phyloP scores from a whole-genome alignment of 2,113 vertebrate genomes.

The Chitala chitala region DNA sequence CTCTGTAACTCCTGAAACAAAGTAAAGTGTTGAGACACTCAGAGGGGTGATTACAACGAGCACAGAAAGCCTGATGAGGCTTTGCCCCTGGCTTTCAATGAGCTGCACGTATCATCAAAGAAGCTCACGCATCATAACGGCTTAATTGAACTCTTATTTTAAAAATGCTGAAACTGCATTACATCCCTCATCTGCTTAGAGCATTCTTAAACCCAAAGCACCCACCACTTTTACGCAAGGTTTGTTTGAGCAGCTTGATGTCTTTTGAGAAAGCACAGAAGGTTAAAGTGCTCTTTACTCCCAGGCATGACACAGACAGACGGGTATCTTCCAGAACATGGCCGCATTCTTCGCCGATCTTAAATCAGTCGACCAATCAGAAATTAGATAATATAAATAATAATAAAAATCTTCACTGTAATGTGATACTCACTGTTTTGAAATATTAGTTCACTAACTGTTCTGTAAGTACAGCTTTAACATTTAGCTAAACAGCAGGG shows the following conservation, averaged over 20 bases:
- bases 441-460: too few relatives aligned
- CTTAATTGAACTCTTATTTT: constrained; percentile 1
- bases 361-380: too few relatives aligned
- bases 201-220: constrained; percentile 4
- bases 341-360: too few relatives aligned
- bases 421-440: too few relatives aligned
- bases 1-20: background rate
- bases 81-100: constrained; percentile 1
- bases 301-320: too few relatives aligned
- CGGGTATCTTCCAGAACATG: too few relatives aligned
- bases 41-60: background rate
- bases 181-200: background rate
- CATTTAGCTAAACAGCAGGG: too few relatives aligned
- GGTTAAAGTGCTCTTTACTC: too few relatives aligned
- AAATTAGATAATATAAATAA: too few relatives aligned
- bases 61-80: background rate
- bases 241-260: background rate
- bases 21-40: background rate
- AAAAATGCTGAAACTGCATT: constrained; percentile 10
- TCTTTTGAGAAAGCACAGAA: constrained; percentile 2
- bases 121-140: background rate
- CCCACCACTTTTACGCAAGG: background rate
- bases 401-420: too few relatives aligned
- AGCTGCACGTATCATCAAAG: background rate
- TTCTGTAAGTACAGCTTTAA: too few relatives aligned